A percentile compares a stretch with the other conserved stretches of the same genome.
These are phyloP conservation scores for Diaprepes abbreviatus DNA, from an alignment of 2,888 invertebrate species.

Conservation along the genomic window DNA sequence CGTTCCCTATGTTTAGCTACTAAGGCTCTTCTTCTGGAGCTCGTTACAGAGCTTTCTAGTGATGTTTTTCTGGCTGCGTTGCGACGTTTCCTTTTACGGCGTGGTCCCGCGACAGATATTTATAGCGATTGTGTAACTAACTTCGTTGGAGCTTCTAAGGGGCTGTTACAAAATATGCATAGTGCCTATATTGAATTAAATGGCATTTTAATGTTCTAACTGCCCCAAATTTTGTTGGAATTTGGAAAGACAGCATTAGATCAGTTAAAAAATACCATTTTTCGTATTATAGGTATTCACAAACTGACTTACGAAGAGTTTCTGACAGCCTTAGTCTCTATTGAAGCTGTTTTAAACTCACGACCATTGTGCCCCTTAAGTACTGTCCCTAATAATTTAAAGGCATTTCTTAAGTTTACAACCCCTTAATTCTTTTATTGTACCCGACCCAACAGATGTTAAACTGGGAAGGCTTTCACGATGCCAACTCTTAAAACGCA, in stretches of 20 bases:
- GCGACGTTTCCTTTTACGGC: not conserved
- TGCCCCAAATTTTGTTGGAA: not conserved
- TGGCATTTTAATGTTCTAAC: not conserved
- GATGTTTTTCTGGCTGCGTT: not conserved
- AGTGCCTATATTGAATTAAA: not conserved
- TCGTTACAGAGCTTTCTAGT: not conserved
- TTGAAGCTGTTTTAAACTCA: too few species aligned
- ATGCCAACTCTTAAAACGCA: not conserved
- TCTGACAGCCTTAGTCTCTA: too few species aligned
- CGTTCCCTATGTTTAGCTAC: not conserved
- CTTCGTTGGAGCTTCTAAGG: too few species aligned
- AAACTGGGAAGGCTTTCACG: not conserved
- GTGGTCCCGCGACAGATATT: not conserved
- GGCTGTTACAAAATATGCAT: too few species aligned
- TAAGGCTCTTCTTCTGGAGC: not conserved
- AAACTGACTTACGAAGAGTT: too few species aligned
- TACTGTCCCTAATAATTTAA: not conserved
- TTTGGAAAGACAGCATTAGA: not conserved
- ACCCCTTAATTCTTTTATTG: not conserved
- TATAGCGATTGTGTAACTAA: not conserved
- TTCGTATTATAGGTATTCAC: too few species aligned
- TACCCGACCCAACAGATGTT: not conserved
- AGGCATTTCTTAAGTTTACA: not conserved
- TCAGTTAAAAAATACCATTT: too few species aligned
- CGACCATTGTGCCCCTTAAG: too few species aligned